A percentile compares a stretch with the other conserved stretches of the same genome.
These are phyloP conservation scores for Burhinus bistriatus DNA, from an alignment of 2,113 vertebrate species.

Conservation along the genomic window DNA sequence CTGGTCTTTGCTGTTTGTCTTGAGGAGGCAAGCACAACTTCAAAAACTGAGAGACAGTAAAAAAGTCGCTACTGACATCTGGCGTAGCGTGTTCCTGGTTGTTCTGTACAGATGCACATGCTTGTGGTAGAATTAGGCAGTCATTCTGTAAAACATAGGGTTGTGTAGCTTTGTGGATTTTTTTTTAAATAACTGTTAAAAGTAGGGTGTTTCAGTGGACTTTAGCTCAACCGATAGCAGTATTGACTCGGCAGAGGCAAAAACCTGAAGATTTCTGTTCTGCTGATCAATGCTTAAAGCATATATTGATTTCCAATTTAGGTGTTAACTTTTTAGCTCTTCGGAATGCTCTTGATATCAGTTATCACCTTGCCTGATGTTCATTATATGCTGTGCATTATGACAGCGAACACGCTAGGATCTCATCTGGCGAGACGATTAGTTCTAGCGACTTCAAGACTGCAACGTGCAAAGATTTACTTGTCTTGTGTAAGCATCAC, in stretches of 20 bases:
- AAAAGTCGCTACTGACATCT: neutral
- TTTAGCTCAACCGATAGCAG: neutral
- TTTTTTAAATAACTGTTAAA: neutral
- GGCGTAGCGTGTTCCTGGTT: neutral
- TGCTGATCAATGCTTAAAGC: conserved; percentile 29
- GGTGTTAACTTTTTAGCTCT: conserved; percentile 47
- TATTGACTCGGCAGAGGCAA: neutral
- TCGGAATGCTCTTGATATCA: conserved; percentile 30
- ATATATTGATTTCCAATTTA: conserved; percentile 54
- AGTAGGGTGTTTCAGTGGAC: neutral
- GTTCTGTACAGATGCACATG: neutral
- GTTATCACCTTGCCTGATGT: conserved; percentile 37
- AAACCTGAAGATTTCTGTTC: neutral
- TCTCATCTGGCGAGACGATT: conserved; percentile 11
- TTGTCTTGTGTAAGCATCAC: conserved; percentile 29
- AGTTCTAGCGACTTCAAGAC: neutral
- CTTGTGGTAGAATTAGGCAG: neutral
- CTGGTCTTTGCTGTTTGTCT: neutral
- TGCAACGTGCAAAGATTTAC: conserved; percentile 23
- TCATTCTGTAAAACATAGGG: neutral
- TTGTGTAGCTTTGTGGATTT: neutral
- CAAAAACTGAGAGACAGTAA: neutral
- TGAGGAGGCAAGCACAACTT: neutral
- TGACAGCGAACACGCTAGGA: neutral
- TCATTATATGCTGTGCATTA: neutral